These are phyloP conservation scores for Dendropsophus ebraccatus DNA, from an alignment of 2,113 vertebrate species.

Conservation along the genomic window DNA sequence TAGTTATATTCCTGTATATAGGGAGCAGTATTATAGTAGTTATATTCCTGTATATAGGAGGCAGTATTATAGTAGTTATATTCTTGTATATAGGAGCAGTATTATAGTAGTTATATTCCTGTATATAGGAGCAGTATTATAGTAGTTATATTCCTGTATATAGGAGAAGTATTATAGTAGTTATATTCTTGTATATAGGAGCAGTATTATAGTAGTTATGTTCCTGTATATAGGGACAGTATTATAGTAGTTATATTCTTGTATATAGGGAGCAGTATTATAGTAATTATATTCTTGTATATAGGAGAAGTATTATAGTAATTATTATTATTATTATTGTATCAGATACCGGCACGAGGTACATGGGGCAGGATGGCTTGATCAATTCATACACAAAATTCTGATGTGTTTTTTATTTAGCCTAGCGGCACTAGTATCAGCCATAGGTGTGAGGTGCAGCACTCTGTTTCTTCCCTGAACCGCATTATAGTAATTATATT, in stretches of 20 bases:
- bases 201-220: neutral
- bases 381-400: too few relatives aligned
- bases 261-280: neutral
- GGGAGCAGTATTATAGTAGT: neutral
- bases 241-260: constrained; percentile 6
- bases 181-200: neutral
- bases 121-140: neutral
- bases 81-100: neutral
- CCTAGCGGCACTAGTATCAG: too few relatives aligned
- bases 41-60: neutral
- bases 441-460: too few relatives aligned
- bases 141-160: neutral
- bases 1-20: neutral
- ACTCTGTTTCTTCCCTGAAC: too few relatives aligned
- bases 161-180: neutral
- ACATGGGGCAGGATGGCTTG: too few relatives aligned
- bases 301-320: neutral
- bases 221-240: neutral
- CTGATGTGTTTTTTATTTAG: too few relatives aligned
- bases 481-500: neutral
- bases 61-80: neutral
- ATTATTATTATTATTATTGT: too few relatives aligned
- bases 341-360: too few relatives aligned
- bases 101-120: constrained; percentile 1
- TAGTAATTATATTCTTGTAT: neutral